Base-by-base conservation (phyloP, 1,140 invertebrate species). In the Dryas iulia region DNA sequence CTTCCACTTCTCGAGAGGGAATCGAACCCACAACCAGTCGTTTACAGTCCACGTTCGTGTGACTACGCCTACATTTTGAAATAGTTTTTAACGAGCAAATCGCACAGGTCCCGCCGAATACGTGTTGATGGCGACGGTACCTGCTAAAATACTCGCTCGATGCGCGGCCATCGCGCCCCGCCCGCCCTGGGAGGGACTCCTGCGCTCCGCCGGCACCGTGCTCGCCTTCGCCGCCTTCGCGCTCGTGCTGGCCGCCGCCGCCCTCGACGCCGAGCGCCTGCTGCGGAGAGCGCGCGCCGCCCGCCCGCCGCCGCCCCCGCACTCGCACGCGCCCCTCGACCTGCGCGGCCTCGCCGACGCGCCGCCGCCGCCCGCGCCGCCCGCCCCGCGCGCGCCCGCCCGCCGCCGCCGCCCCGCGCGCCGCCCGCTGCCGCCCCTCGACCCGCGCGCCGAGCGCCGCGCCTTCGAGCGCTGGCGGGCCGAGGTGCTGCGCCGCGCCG, bases 111-210 rank as follows among this genome's bases (percentile, higher is more conserved):
- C 72, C 52, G 74, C 73, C 14, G 79, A 96, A 77, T 98, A 96
- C 83, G 93, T 95, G 8, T 87, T 99, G 59, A 91, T 96, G 7
- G 97, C 97, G 3, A 97, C 96, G 5, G 89, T 99, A 57, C 97
- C 98, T 0, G 91, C 94, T 0, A 94, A 95, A 61, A 95, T 96
- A 78, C 91, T 99, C 24, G 93, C 95, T 12, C 88, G 93, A 24
- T 99, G 98, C 87, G 69, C 71, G 14, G 66, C 76, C 92, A 95
- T 0, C 85, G 92, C 98, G 24, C 93, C 94, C 0, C 94, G 98
- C 56, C 98, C 98, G 0, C 84, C 87, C 0, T 99, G 97, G 96
- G 98, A 99, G 84, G 86, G 92, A 0, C 86, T 65, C 14, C 23
- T 82, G 57, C 79, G 81, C 59, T 72, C 69, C 53, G 66, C 65